Conservation (phyloP, 2,797 vertebrate genomes). For the Scleropages formosus region DNA sequence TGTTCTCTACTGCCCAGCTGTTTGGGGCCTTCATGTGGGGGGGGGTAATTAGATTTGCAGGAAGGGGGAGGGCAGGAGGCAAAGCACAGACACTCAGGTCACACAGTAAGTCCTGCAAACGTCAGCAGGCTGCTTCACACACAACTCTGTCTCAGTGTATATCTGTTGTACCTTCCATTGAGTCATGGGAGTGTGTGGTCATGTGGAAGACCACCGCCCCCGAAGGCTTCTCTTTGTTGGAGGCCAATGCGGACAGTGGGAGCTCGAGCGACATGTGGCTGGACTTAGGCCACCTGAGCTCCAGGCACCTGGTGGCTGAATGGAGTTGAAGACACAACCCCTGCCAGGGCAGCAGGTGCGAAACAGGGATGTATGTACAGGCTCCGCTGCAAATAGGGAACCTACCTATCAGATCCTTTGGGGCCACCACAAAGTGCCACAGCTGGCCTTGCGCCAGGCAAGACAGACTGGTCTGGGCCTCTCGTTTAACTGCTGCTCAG, state of each 20-base stretch:
- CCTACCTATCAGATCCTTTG: slow-evolving; percentile 52
- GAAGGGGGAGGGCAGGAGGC: background rate
- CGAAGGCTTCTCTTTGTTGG: too few relatives aligned
- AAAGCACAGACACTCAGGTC: background rate
- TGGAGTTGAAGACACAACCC: slow-evolving; percentile 42
- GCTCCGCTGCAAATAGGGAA: slow-evolving; percentile 43
- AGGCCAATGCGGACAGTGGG: too few relatives aligned
- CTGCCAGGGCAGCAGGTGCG: slow-evolving; percentile 59
- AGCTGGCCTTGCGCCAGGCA: background rate
- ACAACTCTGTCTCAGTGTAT: slow-evolving; percentile 5
- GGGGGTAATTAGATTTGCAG: too few relatives aligned
- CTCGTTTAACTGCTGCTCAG: slow-evolving; percentile 1
- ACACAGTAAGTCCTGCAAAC: background rate
- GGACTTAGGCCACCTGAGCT: slow-evolving; percentile 47
- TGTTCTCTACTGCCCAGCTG: too few relatives aligned
- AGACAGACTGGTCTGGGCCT: slow-evolving; percentile 7
- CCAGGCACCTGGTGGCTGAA: slow-evolving; percentile 15
- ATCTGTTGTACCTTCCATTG: too few relatives aligned
- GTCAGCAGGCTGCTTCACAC: background rate
- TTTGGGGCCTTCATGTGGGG: too few relatives aligned
- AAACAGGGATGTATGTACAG: slow-evolving; percentile 42
- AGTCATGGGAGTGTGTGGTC: too few relatives aligned
- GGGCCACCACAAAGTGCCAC: slow-evolving; percentile 37
- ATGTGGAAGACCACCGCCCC: slow-evolving; percentile 48
- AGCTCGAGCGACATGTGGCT: too few relatives aligned